Evolutionary conservation across 2,888 invertebrate genomes (phyloP), one percentile per base, ranked within the genome.

Genomic region (Agriopis aurantiaria): DNA sequence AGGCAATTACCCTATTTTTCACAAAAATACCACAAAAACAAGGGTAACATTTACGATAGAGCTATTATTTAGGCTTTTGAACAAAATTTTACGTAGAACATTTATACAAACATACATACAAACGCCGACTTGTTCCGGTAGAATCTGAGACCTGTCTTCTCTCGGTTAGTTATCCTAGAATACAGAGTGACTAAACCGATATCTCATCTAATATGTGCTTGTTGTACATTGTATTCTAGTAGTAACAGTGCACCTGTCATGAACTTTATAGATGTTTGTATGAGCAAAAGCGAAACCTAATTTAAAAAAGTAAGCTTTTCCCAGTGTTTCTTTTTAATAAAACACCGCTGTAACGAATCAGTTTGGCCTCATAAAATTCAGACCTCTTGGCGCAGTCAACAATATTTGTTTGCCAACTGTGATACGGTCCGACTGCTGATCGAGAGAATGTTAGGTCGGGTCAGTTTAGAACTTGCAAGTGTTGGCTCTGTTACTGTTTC

Each of bases 381-480:
- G 68, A 74, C 75, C 72, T 73, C 69, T 79, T 75, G 73, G 75
- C 74, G 72, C 67, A 51, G 65, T 60, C 52, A 62, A 55, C 73
- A 68, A 75, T 72, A 62, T 68, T 60, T 69, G 73, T 71, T 75
- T 76, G 76, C 78, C 74, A 79, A 79, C 60, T 69, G 66, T 58
- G 59, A 72, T 65, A 66, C 67, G 68, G 65, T 57, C 57, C 63
- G 61, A 60, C 69, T 58, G 61, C 48, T 57, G 60, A 64, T 55
- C 68, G 53, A 10, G 57, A 71, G 23, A 41, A 40, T 33, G 46
- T 57, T 23, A 43, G 43, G 64, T 46, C 51, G 53, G 63, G 23
- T 60, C 56, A 45, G 57, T 68, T 58, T 14, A 41, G 57, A 62
- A 63, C 46, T 52, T 17, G 49, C 46, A 46, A 56, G 33, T 45